Evolutionary conservation across 2,797 vertebrate species (phyloP), one percentile per base, ranked within the genome.

Genomic region (Anomalospiza imberbis): DNA sequence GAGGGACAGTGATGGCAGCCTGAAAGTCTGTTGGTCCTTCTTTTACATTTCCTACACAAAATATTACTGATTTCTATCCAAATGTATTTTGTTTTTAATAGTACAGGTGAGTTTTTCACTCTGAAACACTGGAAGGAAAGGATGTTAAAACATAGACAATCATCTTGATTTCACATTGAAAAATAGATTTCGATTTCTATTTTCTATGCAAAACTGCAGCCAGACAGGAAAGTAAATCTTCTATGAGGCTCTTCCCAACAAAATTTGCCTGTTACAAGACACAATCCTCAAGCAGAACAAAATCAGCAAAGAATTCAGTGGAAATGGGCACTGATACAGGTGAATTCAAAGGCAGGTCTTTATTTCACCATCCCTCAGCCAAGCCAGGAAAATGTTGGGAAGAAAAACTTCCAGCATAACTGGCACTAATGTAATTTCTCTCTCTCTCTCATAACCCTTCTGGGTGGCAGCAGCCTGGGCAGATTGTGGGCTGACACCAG

Each of bases 211-310:
- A 85, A 87, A n/a, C 6, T 75, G 42, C 84, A 84, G 11, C 20
- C 57, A 66, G 32, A 51, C 21, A 34, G n/a, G 65, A 81, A 71
- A 17, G 25, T 28, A 34, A 55, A 31, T 50, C 25, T 67, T 10
- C 14, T 20, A 2, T 13, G 13, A 36, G 42, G 17, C 32, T 26
- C 36, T 47, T 40, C n/a, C 44, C 12, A 48, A 36, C 31, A 66
- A 44, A 75, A 67, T 36, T 61, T 93, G 20, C 24, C 29, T 0
- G 0, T 47, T 58, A 26, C 0, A 1, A 55, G 29, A 32, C 9
- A 40, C 26, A 66, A 14, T 22, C 38, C 9, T 65, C 67, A 62
- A 62, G 25, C 17, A 83, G 24, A 70, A 62, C 3, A 71, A 86
- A 76, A 62, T 38, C 55, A 53, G 22, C 3, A 32, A 82, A 77